phyloP scores from a whole-genome alignment of 2,888 invertebrate genomes.

The Escarpia spicata region DNA sequence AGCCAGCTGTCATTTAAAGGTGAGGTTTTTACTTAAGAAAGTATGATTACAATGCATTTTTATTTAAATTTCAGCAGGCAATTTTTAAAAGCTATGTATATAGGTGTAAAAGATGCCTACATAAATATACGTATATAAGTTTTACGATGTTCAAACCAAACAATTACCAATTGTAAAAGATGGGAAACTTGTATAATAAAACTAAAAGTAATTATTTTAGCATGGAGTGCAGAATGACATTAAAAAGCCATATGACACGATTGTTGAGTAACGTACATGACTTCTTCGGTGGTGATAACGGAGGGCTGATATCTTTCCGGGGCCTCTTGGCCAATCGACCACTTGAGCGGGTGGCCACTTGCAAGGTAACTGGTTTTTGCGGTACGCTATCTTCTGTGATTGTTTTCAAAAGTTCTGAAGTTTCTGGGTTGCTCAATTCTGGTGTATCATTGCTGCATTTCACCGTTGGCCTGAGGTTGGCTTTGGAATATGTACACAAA shows the following conservation, averaged over 20 bases:
- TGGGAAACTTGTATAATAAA: not conserved
- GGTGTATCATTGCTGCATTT: not conserved
- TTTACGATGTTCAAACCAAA: not conserved
- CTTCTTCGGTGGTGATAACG: conserved; percentile 34
- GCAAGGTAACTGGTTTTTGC: conserved; percentile 8
- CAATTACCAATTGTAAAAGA: not conserved
- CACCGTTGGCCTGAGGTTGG: not conserved
- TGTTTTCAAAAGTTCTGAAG: not conserved
- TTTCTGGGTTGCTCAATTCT: not conserved
- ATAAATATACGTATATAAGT: not conserved
- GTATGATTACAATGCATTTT: not conserved
- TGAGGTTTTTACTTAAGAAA: not conserved
- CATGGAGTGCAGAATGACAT: not conserved
- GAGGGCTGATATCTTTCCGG: conserved; percentile 32
- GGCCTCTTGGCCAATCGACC: conserved; percentile 33
- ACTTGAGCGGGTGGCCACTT: conserved; percentile 17
- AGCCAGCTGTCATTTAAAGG: not conserved
- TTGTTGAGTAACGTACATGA: conserved; percentile 17
- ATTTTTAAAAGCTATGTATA: not conserved
- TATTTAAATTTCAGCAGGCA: not conserved
- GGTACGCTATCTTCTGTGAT: not conserved
- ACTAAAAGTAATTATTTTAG: not conserved
- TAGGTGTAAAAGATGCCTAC: not conserved
- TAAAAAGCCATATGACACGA: not conserved
- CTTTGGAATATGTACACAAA: not conserved